Conservation (phyloP, 1,140 invertebrate genomes). For the Antheraea mylitta region DNA sequence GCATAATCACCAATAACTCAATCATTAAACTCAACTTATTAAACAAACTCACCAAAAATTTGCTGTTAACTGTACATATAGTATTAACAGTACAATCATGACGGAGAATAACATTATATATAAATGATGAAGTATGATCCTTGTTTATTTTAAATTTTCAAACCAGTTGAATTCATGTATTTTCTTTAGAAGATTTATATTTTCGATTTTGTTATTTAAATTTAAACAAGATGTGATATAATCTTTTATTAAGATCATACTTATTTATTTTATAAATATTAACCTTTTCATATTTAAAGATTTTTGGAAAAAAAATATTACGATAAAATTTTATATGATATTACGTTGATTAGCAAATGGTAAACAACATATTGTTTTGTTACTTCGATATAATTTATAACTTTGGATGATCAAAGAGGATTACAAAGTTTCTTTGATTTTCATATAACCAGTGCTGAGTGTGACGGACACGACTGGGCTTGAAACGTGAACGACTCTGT, state of each 20-base stretch:
- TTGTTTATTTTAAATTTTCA: no score
- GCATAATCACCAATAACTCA: slow-evolving; percentile 37
- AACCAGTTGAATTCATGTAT: no score
- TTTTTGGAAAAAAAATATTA: neutral
- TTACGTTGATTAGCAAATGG: slow-evolving; percentile 20
- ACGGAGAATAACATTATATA: no score
- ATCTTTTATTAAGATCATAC: no score
- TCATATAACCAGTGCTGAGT: slow-evolving; percentile 2
- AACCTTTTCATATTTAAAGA: no score
- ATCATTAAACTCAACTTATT: no score
- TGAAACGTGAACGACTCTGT: slow-evolving; percentile 6
- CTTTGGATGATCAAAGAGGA: neutral
- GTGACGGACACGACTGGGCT: slow-evolving; percentile 4
- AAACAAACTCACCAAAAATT: slow-evolving; percentile 18
- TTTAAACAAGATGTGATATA: no score
- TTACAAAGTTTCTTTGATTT: neutral
- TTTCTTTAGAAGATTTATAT: no score
- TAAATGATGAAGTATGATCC: no score
- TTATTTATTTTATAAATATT: no score
- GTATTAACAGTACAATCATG: no score
- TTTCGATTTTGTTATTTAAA: no score
- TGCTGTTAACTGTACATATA: neutral
- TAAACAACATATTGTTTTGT: slow-evolving; percentile 17
- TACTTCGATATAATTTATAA: neutral
- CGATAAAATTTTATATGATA: neutral